Conservation (phyloP, 2,113 vertebrate genomes). For the Chrysemys picta region DNA sequence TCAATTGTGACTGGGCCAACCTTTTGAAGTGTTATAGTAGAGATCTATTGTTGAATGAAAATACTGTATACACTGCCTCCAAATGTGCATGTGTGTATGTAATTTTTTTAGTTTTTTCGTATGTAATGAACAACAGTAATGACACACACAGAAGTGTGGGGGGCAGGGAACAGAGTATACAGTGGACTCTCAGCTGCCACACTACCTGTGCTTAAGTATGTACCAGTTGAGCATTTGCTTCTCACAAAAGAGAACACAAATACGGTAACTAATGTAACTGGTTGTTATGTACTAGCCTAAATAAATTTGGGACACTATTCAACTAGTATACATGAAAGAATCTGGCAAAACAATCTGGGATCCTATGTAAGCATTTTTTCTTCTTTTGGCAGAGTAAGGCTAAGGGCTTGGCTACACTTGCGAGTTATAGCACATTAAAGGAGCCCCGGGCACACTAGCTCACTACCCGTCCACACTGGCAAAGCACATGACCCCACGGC, state of each 20-base stretch:
- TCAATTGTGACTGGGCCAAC: not conserved
- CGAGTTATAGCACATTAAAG: too few species aligned
- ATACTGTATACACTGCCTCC: not conserved
- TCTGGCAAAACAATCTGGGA: rapidly evolving
- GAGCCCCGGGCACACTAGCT: too few species aligned
- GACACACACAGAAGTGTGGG: not conserved
- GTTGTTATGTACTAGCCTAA: not conserved
- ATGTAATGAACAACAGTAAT: not conserved
- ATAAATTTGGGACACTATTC: rapidly evolving
- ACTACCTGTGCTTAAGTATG: not conserved
- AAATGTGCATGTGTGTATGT: not conserved
- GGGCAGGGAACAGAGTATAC: not conserved
- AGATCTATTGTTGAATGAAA: not conserved
- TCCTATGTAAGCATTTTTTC: rapidly evolving
- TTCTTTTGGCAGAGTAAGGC: not conserved
- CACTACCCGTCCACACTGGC: too few species aligned
- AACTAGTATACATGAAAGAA: not conserved
- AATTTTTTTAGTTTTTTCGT: not conserved
- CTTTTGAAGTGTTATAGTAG: not conserved
- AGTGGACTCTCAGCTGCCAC: not conserved
- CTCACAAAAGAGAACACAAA: not conserved
- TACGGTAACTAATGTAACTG: not conserved
- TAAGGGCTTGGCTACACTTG: not conserved
- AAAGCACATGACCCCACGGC: too few species aligned
- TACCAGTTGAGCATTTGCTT: not conserved